Evolutionary conservation across 2,797 vertebrate genomes (phyloP).

Genomic region (Onychomys torridus): DNA sequence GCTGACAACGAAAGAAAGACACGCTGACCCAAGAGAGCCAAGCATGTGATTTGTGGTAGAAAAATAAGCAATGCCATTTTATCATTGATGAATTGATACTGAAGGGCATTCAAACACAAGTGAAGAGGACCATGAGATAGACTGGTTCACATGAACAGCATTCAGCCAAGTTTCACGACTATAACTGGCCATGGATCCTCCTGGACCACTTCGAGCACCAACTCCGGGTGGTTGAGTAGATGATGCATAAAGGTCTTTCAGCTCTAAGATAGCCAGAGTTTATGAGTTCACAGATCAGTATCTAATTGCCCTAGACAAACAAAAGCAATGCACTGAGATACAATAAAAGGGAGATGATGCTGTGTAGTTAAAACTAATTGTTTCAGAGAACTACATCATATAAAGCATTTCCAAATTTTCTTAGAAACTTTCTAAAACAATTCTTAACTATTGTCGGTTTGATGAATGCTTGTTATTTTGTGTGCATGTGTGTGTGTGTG

Average conservation of each 20-base stretch:
- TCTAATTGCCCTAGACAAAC: neutral
- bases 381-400: neutral
- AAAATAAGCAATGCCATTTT: neutral
- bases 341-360: neutral
- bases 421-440: neutral
- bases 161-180: accelerated
- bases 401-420: neutral
- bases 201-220: neutral
- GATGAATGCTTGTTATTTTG: neutral
- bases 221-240: neutral
- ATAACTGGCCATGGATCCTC: too few species aligned
- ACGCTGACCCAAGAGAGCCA: neutral
- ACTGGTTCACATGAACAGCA: accelerated
- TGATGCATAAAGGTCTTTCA: neutral
- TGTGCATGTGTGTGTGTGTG: neutral
- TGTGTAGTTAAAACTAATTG: neutral
- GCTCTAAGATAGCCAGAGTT: neutral
- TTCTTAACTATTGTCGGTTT: neutral
- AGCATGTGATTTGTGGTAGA: neutral
- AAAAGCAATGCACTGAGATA: neutral
- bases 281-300: neutral
- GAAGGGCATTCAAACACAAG: neutral
- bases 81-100: neutral
- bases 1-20: neutral
- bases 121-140: neutral